phyloP scores from a whole-genome alignment of 2,797 vertebrate species.

The Oreochromis mossambicus region DNA sequence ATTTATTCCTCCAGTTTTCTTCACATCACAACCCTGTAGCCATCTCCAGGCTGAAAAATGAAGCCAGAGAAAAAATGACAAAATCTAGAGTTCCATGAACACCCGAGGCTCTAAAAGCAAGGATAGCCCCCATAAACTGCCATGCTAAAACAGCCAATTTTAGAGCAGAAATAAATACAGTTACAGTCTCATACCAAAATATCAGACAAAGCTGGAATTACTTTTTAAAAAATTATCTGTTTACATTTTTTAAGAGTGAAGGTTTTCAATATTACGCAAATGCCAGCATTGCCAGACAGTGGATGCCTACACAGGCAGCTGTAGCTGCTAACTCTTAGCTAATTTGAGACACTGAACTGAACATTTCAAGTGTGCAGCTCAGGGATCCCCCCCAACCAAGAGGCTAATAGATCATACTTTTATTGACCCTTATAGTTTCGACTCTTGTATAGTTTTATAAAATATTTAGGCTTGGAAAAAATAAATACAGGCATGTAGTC shows the following conservation, averaged over 20 bases:
- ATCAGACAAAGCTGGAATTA: neutral
- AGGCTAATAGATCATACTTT: neutral
- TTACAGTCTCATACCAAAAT: neutral
- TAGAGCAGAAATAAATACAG: neutral
- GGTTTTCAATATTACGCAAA: neutral
- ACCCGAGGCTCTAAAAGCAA: neutral
- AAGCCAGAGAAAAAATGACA: neutral
- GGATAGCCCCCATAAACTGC: fast-evolving
- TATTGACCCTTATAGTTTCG: neutral
- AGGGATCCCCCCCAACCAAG: neutral
- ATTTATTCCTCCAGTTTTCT: neutral
- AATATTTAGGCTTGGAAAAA: neutral
- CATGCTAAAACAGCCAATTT: neutral
- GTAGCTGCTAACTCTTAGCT: neutral
- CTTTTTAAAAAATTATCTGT: fast-evolving
- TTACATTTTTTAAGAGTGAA: neutral
- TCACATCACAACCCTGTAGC: neutral
- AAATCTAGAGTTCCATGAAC: neutral
- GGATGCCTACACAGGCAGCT: neutral
- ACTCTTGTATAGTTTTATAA: neutral
- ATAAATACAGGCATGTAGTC: neutral
- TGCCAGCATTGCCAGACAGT: neutral
- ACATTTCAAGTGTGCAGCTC: neutral
- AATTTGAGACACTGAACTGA: neutral
- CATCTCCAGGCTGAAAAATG: neutral